phyloP scores from a whole-genome alignment of 2,113 vertebrate species.

The Eulemur macaco region DNA sequence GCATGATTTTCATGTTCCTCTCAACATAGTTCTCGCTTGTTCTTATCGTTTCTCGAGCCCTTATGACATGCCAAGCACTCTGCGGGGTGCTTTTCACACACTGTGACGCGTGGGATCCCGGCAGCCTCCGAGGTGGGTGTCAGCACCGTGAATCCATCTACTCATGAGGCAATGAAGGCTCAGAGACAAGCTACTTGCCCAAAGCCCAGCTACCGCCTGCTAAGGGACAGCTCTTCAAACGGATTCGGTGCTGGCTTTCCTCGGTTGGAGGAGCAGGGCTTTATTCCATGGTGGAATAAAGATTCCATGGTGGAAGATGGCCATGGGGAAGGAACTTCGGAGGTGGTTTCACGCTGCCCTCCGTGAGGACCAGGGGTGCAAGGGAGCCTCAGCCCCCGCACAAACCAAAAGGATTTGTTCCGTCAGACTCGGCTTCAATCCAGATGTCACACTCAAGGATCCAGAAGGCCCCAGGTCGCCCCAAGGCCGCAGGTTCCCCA shows the following conservation, averaged over 20 bases:
- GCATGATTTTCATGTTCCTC: not conserved
- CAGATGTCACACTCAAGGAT: too few species aligned
- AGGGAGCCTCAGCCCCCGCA: fast-evolving
- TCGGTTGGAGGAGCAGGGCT: fast-evolving
- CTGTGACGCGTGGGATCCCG: fast-evolving
- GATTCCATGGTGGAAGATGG: not conserved
- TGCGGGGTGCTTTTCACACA: not conserved
- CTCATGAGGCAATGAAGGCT: not conserved
- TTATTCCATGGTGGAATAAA: not conserved
- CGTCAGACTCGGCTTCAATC: too few species aligned
- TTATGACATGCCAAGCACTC: not conserved
- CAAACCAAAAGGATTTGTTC: too few species aligned
- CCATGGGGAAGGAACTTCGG: not conserved
- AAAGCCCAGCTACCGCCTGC: not conserved
- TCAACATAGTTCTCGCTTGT: not conserved
- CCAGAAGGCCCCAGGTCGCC: too few species aligned
- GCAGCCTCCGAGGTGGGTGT: not conserved
- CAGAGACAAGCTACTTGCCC: not conserved
- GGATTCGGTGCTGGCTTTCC: not conserved
- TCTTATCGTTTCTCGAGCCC: not conserved
- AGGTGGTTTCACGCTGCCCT: fast-evolving
- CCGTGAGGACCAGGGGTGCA: fast-evolving
- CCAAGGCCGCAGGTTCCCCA: too few species aligned
- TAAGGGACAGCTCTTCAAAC: not conserved
- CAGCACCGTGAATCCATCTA: not conserved